Evolutionary conservation across 2,797 vertebrate genomes (phyloP).

Genomic region (Xiphorhynchus erythropygius): DNA sequence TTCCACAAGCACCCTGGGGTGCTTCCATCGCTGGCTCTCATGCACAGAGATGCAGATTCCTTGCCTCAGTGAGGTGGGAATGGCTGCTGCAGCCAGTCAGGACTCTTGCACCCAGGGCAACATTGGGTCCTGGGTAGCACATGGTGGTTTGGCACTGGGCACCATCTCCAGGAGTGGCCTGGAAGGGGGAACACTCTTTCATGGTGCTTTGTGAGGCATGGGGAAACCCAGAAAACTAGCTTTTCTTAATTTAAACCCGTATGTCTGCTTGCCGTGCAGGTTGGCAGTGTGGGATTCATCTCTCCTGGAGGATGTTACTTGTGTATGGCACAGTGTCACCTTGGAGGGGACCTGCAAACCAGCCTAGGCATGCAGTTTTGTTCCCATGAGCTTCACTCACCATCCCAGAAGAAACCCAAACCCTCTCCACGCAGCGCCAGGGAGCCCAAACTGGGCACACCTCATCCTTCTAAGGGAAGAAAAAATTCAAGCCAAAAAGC

Average conservation of each 20-base stretch:
- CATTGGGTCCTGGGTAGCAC: fast-evolving
- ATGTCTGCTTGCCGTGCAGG: fast-evolving
- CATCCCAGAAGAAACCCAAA: background rate
- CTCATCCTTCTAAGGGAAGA: background rate
- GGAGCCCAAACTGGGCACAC: background rate
- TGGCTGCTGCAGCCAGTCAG: background rate
- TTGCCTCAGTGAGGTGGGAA: fast-evolving
- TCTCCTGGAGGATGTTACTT: background rate
- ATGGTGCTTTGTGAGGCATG: background rate
- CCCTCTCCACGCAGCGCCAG: background rate
- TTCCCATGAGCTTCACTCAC: background rate
- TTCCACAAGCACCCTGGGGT: fast-evolving
- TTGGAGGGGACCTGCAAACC: background rate
- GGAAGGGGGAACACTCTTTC: background rate
- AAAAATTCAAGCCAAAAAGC: background rate
- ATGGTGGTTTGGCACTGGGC: background rate
- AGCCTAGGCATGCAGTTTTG: background rate
- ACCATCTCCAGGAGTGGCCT: background rate
- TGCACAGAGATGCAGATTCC: background rate
- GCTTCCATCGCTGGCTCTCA: background rate
- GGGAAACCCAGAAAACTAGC: background rate
- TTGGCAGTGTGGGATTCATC: background rate
- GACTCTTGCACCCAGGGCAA: background rate
- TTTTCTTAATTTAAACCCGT: background rate
- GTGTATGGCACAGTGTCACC: background rate